Conservation (phyloP, 2,797 vertebrate genomes). For the Pseudopleuronectes americanus region DNA sequence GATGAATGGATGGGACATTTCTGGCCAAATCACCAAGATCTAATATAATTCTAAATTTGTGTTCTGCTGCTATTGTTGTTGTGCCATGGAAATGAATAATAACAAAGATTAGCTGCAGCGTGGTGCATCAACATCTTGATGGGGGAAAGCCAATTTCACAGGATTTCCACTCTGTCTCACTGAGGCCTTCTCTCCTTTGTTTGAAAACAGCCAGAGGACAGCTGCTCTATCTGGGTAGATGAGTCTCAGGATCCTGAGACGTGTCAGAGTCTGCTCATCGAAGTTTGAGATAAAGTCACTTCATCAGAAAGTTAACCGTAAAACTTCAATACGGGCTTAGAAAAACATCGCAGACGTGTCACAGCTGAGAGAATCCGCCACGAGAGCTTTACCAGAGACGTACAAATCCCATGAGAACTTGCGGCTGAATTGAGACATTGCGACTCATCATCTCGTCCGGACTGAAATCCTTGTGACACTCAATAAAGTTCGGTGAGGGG, state of each 20-base stretch:
- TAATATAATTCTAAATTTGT: too few relatives aligned
- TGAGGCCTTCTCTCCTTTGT: not conserved
- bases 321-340: not conserved
- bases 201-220: not conserved
- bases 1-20: too few relatives aligned
- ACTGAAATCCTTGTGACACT: constrained; percentile 33
- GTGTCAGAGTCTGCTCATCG: not conserved
- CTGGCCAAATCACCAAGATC: too few relatives aligned
- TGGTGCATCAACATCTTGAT: too few relatives aligned
- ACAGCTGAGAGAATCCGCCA: not conserved
- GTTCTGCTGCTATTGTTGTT: too few relatives aligned
- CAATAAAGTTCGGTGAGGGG: constrained; percentile 29
- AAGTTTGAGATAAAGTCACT: not conserved
- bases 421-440: constrained; percentile 5
- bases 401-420: constrained; percentile 9
- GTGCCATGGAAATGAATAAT: too few relatives aligned
- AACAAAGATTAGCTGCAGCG: too few relatives aligned
- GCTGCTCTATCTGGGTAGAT: not conserved
- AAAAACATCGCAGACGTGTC: not conserved
- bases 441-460: constrained; percentile 17
- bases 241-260: not conserved
- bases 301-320: not conserved
- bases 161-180: too few relatives aligned
- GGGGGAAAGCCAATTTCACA: too few relatives aligned
- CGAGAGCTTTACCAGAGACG: constrained; percentile 3